phyloP scores from a whole-genome alignment of 2,113 vertebrate species.

The Sakesphorus luctuosus region DNA sequence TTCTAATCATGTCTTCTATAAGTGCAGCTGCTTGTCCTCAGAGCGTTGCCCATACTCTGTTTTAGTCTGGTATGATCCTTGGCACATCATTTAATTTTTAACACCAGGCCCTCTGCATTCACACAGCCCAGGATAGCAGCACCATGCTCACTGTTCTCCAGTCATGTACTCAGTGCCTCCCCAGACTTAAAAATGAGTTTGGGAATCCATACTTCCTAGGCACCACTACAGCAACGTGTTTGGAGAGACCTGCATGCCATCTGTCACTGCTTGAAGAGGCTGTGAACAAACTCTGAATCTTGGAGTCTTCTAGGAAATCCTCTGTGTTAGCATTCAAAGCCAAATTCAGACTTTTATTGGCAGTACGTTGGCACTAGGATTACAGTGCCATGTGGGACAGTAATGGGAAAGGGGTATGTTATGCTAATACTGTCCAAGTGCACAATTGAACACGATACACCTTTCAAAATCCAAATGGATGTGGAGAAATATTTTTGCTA shows the following conservation, averaged over 20 bases:
- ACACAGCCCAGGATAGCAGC: background rate
- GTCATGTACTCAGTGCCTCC: background rate
- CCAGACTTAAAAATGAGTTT: background rate
- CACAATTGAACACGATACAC: background rate
- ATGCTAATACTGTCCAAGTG: background rate
- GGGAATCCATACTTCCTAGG: background rate
- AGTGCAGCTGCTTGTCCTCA: background rate
- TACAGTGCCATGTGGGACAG: background rate
- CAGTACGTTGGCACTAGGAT: slow-evolving; percentile 1
- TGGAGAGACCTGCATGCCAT: background rate
- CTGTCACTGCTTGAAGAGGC: slow-evolving; percentile 8
- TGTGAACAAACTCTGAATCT: background rate
- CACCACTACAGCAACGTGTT: background rate
- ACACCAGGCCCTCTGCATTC: background rate
- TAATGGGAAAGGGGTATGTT: slow-evolving; percentile 5
- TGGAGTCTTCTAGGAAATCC: slow-evolving; percentile 1
- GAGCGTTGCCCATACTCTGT: background rate
- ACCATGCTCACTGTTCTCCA: background rate
- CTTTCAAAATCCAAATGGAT: slow-evolving; percentile 16
- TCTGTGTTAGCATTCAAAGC: background rate
- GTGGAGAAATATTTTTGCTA: slow-evolving; percentile 5
- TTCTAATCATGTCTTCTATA: background rate
- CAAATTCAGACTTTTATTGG: background rate
- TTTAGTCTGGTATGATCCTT: background rate
- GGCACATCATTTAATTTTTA: background rate